A percentile compares a stretch with the other conserved stretches of the same genome.
These are phyloP conservation scores for Rhea americana DNA, from an alignment of 2,113 vertebrate species.

Conservation along the genomic window DNA sequence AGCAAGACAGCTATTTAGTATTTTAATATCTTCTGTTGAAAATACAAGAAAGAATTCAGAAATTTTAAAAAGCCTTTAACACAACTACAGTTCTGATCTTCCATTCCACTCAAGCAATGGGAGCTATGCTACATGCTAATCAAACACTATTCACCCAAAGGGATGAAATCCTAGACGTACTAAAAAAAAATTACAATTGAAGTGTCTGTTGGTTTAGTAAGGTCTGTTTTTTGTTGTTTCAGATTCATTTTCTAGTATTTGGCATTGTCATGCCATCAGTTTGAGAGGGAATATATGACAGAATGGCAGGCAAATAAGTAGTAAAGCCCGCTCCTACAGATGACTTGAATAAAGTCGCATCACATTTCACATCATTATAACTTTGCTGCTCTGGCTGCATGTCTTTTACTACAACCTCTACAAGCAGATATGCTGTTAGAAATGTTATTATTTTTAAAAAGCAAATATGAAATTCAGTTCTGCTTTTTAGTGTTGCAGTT, in stretches of 20 bases:
- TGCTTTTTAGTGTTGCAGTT: not conserved
- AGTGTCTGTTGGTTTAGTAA: not conserved
- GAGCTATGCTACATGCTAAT: not conserved
- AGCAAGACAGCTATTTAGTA: constrained; percentile 5
- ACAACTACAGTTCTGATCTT: not conserved
- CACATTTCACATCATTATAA: not conserved
- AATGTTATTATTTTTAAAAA: not conserved
- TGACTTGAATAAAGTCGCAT: not conserved
- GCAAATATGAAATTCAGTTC: not conserved
- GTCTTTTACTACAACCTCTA: not conserved
- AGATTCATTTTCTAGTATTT: not conserved
- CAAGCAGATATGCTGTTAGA: not conserved
- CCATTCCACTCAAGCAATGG: not conserved
- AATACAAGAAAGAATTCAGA: not conserved
- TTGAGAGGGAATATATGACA: not conserved
- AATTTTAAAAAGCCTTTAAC: not conserved
- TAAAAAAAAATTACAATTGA: not conserved
- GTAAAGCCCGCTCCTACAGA: not conserved
- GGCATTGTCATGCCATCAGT: not conserved
- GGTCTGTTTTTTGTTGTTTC: not conserved
- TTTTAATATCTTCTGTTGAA: constrained; percentile 13
- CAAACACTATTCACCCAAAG: not conserved
- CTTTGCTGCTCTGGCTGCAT: not conserved
- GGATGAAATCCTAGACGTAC: not conserved
- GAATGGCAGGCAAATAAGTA: not conserved